phyloP scores from a whole-genome alignment of 2,888 invertebrate species.

The Autographa pulchrina region DNA sequence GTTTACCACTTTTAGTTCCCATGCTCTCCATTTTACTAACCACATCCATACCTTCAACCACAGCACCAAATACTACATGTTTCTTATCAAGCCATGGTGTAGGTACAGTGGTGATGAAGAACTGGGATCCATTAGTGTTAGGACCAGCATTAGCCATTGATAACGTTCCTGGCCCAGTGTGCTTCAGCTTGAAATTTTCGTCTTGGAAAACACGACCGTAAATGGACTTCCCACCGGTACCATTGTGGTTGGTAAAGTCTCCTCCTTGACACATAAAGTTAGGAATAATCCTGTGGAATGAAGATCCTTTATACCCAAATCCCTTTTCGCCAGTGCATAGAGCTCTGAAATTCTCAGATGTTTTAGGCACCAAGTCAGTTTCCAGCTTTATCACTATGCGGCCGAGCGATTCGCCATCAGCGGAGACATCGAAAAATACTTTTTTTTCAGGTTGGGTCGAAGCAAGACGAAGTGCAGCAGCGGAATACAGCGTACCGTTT shows the following conservation, averaged over 20 bases:
- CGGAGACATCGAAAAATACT: constrained; percentile 97
- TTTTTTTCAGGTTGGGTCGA: constrained; percentile 81
- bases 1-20: constrained; percentile 96
- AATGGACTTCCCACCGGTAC: constrained; percentile 98
- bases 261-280: constrained; percentile 99
- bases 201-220: constrained; percentile 98
- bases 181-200: constrained; percentile 98
- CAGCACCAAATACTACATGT: constrained; percentile 98
- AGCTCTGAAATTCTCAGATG: constrained; percentile 98
- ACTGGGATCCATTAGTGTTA: constrained; percentile 99
- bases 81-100: constrained; percentile 98
- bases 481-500: constrained; percentile 82
- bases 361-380: constrained; percentile 96
- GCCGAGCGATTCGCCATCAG: constrained; percentile 94
- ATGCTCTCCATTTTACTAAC: constrained; percentile 95
- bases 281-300: constrained; percentile 97
- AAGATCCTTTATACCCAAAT: constrained; percentile 96
- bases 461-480: constrained; percentile 80
- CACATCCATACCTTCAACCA: constrained; percentile 97
- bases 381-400: constrained; percentile 97
- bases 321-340: constrained; percentile 92
- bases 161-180: constrained; percentile 96
- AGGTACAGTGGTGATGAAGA: constrained; percentile 98
- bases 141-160: constrained; percentile 99
- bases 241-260: constrained; percentile 97